Evolutionary conservation across 2,797 vertebrate genomes (phyloP), one percentile per base, ranked within the genome.

Genomic region (Neostethus bicornis): DNA sequence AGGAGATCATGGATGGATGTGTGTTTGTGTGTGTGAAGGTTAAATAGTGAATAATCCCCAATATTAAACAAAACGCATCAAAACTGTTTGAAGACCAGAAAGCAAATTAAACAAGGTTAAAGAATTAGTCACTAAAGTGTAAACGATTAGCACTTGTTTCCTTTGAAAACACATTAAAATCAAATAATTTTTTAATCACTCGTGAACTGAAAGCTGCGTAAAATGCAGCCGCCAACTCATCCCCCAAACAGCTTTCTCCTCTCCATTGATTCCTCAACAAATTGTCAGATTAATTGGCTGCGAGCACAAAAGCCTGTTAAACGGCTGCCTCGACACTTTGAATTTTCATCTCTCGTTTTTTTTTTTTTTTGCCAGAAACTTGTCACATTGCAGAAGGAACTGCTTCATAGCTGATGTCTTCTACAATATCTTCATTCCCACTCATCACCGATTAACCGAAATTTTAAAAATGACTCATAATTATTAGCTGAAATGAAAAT

Each of bases 231-330:
- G 75, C 71, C 77, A 66, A 70, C 73, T 50, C 56, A 66, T 70
- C 55, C 61, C 64, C 68, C 61, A 61, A 75, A 67, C 69, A 75
- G 55, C 63, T 65, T 44, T 73, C 52, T 69, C 60, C 59, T 66
- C 58, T 60, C 52, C 57, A 77, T 68, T 79, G 84, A 82, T 73
- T 82, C 68, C 63, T 73, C 70, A 61, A 61, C 66, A 74, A 67
- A 70, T 61, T 74, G 70, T 73, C 70, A 64, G 70, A 79, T 75
- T 56, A 77, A 61, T 51, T 61, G 53, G 20, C 60, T 67, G 63
- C 70, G 24, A 51, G 67, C 32, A 54, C 26, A 69, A 58, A 70
- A 59, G 45, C 43, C 67, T 48, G 67, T 64, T 67, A 59, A 80
- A 79, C 44, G 51, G 56, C 69, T 41, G 73, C 66, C 48, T 57